Evolutionary conservation across 2,797 vertebrate species (phyloP), one percentile per base, ranked within the genome.

Genomic region (Eleutherodactylus coqui): DNA sequence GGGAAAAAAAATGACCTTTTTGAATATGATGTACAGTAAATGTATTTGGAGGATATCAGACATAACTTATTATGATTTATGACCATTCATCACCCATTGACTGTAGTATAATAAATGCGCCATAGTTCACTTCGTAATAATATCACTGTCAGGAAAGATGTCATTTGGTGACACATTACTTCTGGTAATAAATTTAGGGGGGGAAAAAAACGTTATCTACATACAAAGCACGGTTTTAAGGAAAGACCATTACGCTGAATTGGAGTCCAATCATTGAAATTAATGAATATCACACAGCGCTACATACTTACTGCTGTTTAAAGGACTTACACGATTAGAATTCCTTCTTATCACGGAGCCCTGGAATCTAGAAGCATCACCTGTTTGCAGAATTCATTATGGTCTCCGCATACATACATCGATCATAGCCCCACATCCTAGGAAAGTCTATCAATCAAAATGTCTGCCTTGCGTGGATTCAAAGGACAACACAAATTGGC

Each of bases 291-390:
- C 86, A 76, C 41, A 41, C 41, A 51, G 77, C 58, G 75, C 27
- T 84, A 75, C 76, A 67, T 81, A 93, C 92, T 92, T 89, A 75
- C 88, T 91, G 86, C 87, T 88, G 85, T 91, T 92, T 91, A 82
- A 87, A 89, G 90, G 89, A 91, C 88, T 88, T 86, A 89, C 88
- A 91, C 90, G 81, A 88, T 89, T 88, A 90, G 89, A 91, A 92
- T 36, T 32, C 88, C 90, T 91, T 89, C 90, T 89, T 80, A 83
- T 81, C 77, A 47, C 60, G 84, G 32, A 87, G 85, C 86, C 88
- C 51, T 78, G 89, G 89, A 81, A 89, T 21, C 78, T 60, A 85
- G 87, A 90, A 47, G 10, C 4, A 80, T 90, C 70, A 88, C 86
- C 87, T 89, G 88, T 85, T 89, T 88, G 67, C 84, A 89, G 79